These are phyloP conservation scores for Dendroctonus ponderosae DNA, from an alignment of 1,140 invertebrate genomes.

Conservation along the genomic window DNA sequence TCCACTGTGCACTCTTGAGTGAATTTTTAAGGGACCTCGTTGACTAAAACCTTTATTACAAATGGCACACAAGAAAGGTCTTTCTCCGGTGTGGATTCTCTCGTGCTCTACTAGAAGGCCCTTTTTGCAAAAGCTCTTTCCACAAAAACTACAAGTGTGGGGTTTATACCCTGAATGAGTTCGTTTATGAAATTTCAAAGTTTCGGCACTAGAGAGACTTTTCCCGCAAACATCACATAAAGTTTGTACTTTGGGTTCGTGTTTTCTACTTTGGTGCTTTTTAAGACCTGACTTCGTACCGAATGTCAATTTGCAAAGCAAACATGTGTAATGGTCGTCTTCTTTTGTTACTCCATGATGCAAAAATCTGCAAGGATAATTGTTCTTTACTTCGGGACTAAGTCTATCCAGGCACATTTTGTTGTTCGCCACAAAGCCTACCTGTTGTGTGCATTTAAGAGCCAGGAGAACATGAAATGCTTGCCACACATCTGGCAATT, in stretches of 20 bases:
- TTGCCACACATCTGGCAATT: conserved; percentile 61
- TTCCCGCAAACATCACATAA: conserved; percentile 75
- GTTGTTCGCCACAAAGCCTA: neutral
- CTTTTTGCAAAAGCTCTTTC: conserved; percentile 58
- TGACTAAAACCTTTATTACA: conserved; percentile 65
- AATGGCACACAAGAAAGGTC: conserved; percentile 44
- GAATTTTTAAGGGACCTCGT: conserved; percentile 63
- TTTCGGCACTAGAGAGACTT: conserved; percentile 67
- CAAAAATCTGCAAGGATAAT: conserved; percentile 28
- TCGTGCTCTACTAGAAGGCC: conserved; percentile 54
- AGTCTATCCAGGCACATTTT: neutral
- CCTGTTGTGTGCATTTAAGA: conserved; percentile 42
- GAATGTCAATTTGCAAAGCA: conserved; percentile 41
- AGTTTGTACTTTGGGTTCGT: conserved; percentile 37
- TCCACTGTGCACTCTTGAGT: conserved; percentile 63
- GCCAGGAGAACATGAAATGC: conserved; percentile 47
- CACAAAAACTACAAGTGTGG: conserved; percentile 67
- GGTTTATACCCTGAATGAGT: conserved; percentile 75
- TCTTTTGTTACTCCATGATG: conserved; percentile 30
- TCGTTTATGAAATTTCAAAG: conserved; percentile 72
- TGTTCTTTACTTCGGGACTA: no score
- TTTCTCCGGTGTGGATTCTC: conserved; percentile 49
- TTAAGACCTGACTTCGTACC: conserved; percentile 41
- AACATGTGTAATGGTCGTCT: conserved; percentile 22
- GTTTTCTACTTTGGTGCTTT: conserved; percentile 42